These are phyloP conservation scores for Bibio marci DNA, from an alignment of 2,888 invertebrate genomes.

Conservation along the genomic window DNA sequence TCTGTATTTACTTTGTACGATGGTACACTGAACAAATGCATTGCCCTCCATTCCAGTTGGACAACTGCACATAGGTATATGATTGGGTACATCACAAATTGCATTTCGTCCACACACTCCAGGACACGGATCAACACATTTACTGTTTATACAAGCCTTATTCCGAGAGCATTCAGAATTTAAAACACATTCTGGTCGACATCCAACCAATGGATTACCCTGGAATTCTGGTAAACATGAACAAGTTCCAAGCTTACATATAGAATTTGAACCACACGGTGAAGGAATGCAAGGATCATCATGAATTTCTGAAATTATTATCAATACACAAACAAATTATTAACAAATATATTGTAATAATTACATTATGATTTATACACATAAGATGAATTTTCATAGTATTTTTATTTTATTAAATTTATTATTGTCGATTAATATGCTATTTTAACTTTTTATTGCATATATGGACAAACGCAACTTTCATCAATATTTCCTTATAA, in stretches of 20 bases:
- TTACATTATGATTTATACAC: too few relatives aligned
- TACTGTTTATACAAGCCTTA: constrained; percentile 51
- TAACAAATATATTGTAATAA: too few relatives aligned
- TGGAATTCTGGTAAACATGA: constrained; percentile 48
- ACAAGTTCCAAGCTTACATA: constrained; percentile 49
- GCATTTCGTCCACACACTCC: constrained; percentile 64
- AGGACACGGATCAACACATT: constrained; percentile 58
- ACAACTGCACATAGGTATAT: constrained; percentile 59
- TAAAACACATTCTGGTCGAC: constrained; percentile 52
- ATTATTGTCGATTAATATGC: too few relatives aligned
- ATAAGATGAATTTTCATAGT: constrained; percentile 3
- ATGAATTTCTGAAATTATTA: too few relatives aligned
- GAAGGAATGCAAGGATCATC: constrained; percentile 53
- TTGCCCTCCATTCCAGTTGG: constrained; percentile 47
- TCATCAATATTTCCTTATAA: neutral
- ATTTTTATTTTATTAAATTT: too few relatives aligned
- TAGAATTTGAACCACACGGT: constrained; percentile 61
- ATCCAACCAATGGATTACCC: constrained; percentile 54
- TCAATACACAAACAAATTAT: too few relatives aligned
- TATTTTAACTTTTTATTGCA: too few relatives aligned
- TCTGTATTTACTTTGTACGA: constrained; percentile 30
- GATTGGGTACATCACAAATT: constrained; percentile 56
- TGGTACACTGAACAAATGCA: constrained; percentile 51
- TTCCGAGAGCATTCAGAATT: constrained; percentile 51
- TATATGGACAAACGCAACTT: constrained; percentile 2